Evolutionary conservation across 2,113 vertebrate genomes (phyloP), one percentile per base, ranked within the genome.

Genomic region (Maccullochella peelii): DNA sequence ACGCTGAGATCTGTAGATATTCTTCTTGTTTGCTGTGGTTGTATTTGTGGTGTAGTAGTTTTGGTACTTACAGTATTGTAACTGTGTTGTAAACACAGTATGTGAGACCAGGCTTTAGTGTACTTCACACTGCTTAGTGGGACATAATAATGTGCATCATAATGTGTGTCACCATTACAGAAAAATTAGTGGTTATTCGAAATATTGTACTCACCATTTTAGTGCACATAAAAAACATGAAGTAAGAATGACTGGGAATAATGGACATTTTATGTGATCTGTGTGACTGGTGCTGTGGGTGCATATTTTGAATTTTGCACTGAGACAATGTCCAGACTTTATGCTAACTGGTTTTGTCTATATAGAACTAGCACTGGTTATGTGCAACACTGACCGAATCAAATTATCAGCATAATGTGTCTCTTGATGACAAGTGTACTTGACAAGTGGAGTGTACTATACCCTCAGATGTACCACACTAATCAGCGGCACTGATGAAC

Each of bases 31-130:
- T 59, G 33, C 50, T 61, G 74, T 84, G 0, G 21, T 74, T 61
- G 55, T n/a, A 20, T 59, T 21, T 83, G 36, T 86, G 47, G 30
- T 65, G 18, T 79, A 27, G 59, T 77, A 50, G 23, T 27, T 68
- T 54, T n/a, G n/a, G n/a, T n/a, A n/a, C n/a, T n/a, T n/a, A n/a
- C 44, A 74, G 38, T 54, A 68, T 75, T 63, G 50, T 89, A 54
- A 74, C 27, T 30, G 27, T 55, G 67, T 76, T 80, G 58, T 81
- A 72, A 75, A 85, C 72, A 68, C 30, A 65, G 9, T n/a, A 5
- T n/a, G n/a, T 66, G 25, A 38, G 21, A 4, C 42, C 7, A 44
- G 2, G 23, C 5, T 61, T 70, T 50, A 1, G 36, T 84, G 67
- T 20, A 59, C 18, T 44, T 61, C 1, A 78, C 4, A 10, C n/a